These are phyloP conservation scores for Oscheius sp. DNA, from an alignment of 1,140 invertebrate genomes.

Conservation along the genomic window DNA sequence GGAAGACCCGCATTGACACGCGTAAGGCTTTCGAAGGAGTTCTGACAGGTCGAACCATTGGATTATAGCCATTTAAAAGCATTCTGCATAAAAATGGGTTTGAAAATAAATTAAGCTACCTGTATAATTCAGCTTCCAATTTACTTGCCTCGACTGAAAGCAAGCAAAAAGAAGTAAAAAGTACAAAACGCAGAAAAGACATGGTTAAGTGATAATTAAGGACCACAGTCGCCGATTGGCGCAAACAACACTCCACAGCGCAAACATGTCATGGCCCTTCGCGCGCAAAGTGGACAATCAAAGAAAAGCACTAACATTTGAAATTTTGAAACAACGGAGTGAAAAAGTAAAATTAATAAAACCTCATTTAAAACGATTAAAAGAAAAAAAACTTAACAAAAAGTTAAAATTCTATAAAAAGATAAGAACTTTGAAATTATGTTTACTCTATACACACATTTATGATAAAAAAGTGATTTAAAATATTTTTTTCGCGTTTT, in stretches of 20 bases:
- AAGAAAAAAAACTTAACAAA: too few species aligned
- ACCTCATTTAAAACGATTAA: too few species aligned
- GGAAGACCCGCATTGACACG: slow-evolving; percentile 91
- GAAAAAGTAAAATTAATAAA: too few species aligned
- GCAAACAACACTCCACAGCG: not conserved
- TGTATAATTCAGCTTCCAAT: not conserved
- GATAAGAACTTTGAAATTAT: too few species aligned
- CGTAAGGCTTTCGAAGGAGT: slow-evolving; percentile 91
- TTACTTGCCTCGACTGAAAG: not conserved
- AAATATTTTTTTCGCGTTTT: too few species aligned
- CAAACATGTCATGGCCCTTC: not conserved
- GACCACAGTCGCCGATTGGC: not conserved
- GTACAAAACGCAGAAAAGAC: not conserved
- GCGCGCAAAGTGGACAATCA: not conserved
- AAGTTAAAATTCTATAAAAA: too few species aligned
- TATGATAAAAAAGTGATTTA: too few species aligned
- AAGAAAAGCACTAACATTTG: too few species aligned
- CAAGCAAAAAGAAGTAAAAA: not conserved
- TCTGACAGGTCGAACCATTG: slow-evolving; percentile 87
- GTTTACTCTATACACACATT: too few species aligned
- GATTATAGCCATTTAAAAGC: slow-evolving; percentile 72
- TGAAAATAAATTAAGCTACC: not conserved
- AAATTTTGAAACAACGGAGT: too few species aligned
- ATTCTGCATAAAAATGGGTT: not conserved
- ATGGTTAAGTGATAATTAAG: too few species aligned